These are phyloP conservation scores for Calcarius lapponicus DNA, from an alignment of 2,797 vertebrate genomes.

Conservation along the genomic window DNA sequence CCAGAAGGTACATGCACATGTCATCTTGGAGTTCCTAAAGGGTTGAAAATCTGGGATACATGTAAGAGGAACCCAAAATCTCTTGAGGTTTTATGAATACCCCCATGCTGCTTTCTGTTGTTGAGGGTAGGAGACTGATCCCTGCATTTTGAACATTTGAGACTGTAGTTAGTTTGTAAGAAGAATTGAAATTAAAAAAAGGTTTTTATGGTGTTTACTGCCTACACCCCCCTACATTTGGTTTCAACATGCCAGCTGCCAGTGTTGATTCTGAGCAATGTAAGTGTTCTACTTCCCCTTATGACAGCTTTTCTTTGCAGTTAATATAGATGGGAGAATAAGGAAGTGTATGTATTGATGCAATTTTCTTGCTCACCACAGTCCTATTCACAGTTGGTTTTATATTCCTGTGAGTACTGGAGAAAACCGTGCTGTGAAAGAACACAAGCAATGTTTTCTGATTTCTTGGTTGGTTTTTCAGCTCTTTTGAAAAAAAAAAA, in stretches of 20 bases:
- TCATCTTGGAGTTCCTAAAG: background rate
- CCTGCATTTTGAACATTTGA: background rate
- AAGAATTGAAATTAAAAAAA: background rate
- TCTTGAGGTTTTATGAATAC: background rate
- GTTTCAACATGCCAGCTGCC: background rate
- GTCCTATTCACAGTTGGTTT: background rate
- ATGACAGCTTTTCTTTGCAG: background rate
- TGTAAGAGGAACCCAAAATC: background rate
- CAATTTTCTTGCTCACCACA: background rate
- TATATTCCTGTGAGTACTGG: background rate
- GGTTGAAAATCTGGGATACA: background rate
- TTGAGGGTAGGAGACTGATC: background rate
- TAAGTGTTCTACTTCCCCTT: constrained; percentile 11
- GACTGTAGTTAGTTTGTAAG: background rate
- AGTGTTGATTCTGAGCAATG: background rate
- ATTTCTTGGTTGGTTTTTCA: background rate
- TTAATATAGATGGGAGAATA: background rate
- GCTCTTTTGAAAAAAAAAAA: background rate
- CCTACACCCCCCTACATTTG: background rate
- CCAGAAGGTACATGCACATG: background rate
- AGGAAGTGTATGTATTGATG: constrained; percentile 21
- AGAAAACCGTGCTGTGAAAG: background rate
- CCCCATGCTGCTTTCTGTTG: background rate
- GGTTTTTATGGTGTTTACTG: background rate
- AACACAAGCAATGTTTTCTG: background rate